Evolutionary conservation across 2,888 invertebrate species (phyloP).

Genomic region (Cheilosia soror): DNA sequence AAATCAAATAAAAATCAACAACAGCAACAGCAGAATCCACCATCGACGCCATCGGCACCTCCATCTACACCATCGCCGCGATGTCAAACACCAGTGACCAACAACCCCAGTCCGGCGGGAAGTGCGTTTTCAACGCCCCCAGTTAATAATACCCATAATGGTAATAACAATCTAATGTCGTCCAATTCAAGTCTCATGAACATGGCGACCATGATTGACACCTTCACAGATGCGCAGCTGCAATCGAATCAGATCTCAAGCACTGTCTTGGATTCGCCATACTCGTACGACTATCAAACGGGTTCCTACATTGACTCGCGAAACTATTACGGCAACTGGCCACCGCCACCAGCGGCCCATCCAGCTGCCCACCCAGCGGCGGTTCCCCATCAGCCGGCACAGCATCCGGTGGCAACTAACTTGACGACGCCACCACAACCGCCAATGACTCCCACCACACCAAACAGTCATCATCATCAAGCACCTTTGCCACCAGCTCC

Average conservation of each 20-base stretch:
- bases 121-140: constrained; percentile 84
- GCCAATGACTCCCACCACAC: constrained; percentile 81
- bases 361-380: constrained; percentile 79
- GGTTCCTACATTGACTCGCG: constrained; percentile 86
- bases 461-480: constrained; percentile 77
- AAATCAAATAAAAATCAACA: constrained; percentile 79
- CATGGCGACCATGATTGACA: constrained; percentile 91
- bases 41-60: constrained; percentile 78
- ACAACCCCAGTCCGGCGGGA: constrained; percentile 86
- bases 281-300: constrained; percentile 86
- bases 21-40: constrained; percentile 77
- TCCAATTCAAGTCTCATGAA: constrained; percentile 86
- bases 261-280: constrained; percentile 90
- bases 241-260: constrained; percentile 94
- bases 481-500: constrained; percentile 73
- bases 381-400: constrained; percentile 56
- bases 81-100: constrained; percentile 84
- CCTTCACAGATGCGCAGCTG: constrained; percentile 90
- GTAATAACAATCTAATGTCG: constrained; percentile 82
- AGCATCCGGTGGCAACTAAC: constrained; percentile 80
- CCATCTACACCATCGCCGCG: constrained; percentile 83
- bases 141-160: constrained; percentile 80
- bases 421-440: constrained; percentile 80
- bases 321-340: constrained; percentile 87
- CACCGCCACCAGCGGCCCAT: constrained; percentile 85